A percentile compares a stretch with the other conserved stretches of the same genome.
Evolutionary conservation across 2,888 invertebrate genomes (phyloP).

Genomic region (Catonia carolina): DNA sequence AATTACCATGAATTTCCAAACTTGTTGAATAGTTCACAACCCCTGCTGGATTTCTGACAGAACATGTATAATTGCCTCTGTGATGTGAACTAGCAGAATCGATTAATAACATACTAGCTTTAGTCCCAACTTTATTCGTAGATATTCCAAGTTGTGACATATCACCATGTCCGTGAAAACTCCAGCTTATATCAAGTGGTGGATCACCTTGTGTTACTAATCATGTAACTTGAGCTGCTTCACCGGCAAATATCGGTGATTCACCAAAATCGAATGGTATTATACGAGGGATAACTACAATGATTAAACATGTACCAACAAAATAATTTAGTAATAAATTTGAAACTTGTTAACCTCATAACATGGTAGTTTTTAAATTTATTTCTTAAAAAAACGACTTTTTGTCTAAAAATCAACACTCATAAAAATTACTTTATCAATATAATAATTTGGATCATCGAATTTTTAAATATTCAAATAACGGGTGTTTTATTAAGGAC

Average conservation of each 20-base stretch:
- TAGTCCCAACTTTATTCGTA: constrained; percentile 46
- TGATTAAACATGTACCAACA: too few species aligned
- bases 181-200: constrained; percentile 65
- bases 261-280: constrained; percentile 63
- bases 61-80: constrained; percentile 52
- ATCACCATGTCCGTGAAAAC: constrained; percentile 42
- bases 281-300: constrained; percentile 66
- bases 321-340: too few species aligned
- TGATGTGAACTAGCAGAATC: constrained; percentile 30
- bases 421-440: too few species aligned
- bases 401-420: too few species aligned
- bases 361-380: too few species aligned
- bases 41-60: constrained; percentile 52
- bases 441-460: too few species aligned
- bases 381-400: too few species aligned
- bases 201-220: constrained; percentile 66
- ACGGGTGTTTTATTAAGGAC: too few species aligned
- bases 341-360: too few species aligned
- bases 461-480: too few species aligned
- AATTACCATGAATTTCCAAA: constrained; percentile 54
- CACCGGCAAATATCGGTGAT: constrained; percentile 60
- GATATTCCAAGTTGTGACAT: constrained; percentile 41
- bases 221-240: constrained; percentile 60
- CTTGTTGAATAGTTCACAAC: constrained; percentile 46
- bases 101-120: constrained; percentile 36